Evolutionary conservation across 2,797 vertebrate genomes (phyloP).

Genomic region (Graptemys geographica): DNA sequence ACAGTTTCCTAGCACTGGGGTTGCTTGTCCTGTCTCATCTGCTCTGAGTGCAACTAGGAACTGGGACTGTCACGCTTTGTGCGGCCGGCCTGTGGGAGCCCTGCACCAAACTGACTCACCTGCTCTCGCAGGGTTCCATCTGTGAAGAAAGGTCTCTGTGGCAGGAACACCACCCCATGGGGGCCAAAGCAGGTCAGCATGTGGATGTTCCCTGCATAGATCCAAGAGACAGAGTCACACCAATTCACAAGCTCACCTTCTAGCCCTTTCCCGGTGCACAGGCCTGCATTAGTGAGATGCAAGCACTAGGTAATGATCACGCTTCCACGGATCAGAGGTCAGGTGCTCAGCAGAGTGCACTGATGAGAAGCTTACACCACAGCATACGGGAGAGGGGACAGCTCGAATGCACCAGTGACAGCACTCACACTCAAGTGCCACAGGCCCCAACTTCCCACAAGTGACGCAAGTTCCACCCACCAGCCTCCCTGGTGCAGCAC

Average conservation of each 20-base stretch:
- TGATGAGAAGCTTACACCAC: neutral
- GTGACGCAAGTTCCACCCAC: neutral
- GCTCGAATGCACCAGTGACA: neutral
- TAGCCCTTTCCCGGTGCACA: accelerated
- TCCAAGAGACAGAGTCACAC: neutral
- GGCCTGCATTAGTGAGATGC: neutral
- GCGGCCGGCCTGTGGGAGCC: neutral
- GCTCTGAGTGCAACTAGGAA: neutral
- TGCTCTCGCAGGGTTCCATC: slow-evolving; percentile 96
- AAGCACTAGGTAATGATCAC: neutral
- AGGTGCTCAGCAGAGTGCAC: neutral
- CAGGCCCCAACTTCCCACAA: neutral
- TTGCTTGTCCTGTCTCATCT: neutral
- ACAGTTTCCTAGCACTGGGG: accelerated
- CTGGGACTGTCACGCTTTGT: neutral
- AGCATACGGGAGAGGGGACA: neutral
- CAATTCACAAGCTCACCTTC: neutral
- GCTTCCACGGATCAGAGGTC: neutral
- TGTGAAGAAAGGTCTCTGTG: slow-evolving; percentile 94
- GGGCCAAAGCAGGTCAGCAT: slow-evolving; percentile 94
- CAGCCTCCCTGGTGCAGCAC: neutral
- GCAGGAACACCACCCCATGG: slow-evolving; percentile 93
- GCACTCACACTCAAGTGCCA: neutral
- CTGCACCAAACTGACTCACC: slow-evolving; percentile 77
- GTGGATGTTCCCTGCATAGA: slow-evolving; percentile 86